Evolutionary conservation across 2,797 vertebrate genomes (phyloP).

Genomic region (Cetoscarus ocellatus): DNA sequence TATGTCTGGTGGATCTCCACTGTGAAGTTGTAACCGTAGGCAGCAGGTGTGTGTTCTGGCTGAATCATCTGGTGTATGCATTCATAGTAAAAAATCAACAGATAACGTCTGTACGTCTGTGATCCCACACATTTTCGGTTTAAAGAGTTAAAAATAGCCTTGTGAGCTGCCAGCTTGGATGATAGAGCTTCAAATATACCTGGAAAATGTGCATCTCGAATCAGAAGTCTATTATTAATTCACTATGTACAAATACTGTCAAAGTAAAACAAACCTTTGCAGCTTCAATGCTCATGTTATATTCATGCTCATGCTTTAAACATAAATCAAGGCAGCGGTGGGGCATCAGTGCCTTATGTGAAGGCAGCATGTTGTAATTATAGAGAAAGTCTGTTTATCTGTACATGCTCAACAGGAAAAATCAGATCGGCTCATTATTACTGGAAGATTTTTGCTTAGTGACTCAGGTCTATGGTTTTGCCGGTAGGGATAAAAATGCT

Average conservation of each 20-base stretch:
- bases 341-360: conserved; percentile 47
- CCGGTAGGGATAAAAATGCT: conserved; percentile 26
- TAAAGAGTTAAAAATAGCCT: too few species aligned
- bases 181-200: too few species aligned
- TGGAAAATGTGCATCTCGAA: conserved; percentile 6
- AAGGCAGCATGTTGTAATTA: conserved; percentile 62
- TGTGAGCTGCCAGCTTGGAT: too few species aligned
- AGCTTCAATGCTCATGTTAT: conserved; percentile 69
- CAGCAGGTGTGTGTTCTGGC: too few species aligned
- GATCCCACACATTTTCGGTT: too few species aligned
- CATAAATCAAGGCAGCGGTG: conserved; percentile 49
- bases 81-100: too few species aligned
- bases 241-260: conserved; percentile 60
- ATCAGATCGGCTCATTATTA: conserved; percentile 33
- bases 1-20: too few species aligned
- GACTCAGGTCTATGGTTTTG: conserved; percentile 45
- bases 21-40: too few species aligned
- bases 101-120: too few species aligned
- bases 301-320: conserved; percentile 76
- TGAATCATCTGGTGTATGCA: too few species aligned
- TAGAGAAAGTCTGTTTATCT: conserved; percentile 27
- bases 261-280: conserved; percentile 67
- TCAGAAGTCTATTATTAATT: conserved; percentile 27
- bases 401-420: conserved; percentile 42
- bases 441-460: conserved; percentile 53